These are phyloP conservation scores for Rhynchotus rufescens DNA, from an alignment of 2,797 vertebrate species.

Conservation along the genomic window DNA sequence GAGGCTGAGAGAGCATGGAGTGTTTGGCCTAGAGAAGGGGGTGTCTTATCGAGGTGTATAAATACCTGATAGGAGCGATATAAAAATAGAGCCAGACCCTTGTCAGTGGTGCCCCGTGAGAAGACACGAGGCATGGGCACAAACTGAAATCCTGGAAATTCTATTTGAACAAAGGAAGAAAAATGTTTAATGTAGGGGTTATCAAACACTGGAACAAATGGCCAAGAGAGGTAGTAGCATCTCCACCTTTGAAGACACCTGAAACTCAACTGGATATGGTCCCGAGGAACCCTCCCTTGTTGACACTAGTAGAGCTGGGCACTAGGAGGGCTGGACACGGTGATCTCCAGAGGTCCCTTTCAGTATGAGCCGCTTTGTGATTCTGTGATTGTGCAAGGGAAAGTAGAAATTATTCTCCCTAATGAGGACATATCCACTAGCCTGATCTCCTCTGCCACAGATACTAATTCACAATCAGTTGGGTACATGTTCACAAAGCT, in stretches of 20 bases:
- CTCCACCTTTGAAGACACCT: neutral
- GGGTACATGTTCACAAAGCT: neutral
- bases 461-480: neutral
- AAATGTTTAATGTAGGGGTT: neutral
- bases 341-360: neutral
- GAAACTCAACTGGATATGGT: neutral
- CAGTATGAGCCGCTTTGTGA: neutral
- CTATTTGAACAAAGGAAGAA: neutral
- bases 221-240: neutral
- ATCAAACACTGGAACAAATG: neutral
- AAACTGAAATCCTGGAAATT: neutral
- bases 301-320: neutral
- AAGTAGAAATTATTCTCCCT: neutral
- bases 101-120: neutral
- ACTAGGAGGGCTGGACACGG: neutral
- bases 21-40: neutral
- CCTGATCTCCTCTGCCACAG: neutral
- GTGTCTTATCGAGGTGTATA: neutral
- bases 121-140: neutral
- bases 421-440: neutral
- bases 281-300: neutral
- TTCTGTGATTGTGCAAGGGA: neutral
- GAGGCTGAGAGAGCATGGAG: neutral
- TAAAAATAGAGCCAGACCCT: neutral
- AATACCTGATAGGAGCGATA: neutral